A percentile compares a stretch with the other conserved stretches of the same genome.
These are phyloP conservation scores for Caerostris darwini DNA, from an alignment of 1,140 invertebrate species.

Conservation along the genomic window DNA sequence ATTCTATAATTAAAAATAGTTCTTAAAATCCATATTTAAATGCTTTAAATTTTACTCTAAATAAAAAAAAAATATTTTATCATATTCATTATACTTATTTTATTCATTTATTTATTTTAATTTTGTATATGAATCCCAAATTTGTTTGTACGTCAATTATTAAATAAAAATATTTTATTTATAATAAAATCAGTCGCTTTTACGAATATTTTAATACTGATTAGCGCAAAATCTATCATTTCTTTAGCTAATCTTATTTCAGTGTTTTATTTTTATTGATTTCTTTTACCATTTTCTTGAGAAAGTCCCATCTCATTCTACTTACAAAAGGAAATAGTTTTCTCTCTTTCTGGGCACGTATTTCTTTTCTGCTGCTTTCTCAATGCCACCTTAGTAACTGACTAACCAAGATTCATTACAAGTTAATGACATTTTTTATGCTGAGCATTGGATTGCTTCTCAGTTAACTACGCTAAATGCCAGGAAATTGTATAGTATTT, in stretches of 20 bases:
- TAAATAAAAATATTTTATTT: too few relatives aligned
- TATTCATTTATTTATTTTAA: too few relatives aligned
- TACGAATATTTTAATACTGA: neutral
- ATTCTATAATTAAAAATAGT: too few relatives aligned
- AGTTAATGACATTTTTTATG: slow-evolving; percentile 45
- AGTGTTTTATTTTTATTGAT: neutral
- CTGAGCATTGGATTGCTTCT: neutral
- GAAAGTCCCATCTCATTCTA: neutral
- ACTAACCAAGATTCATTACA: neutral
- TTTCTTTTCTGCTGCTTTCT: neutral
- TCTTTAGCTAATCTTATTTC: neutral
- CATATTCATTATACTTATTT: too few relatives aligned
- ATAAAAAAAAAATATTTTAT: too few relatives aligned
- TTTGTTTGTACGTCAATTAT: too few relatives aligned
- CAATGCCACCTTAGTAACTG: neutral
- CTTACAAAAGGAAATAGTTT: slow-evolving; percentile 31
- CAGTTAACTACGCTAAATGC: neutral
- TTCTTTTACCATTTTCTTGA: neutral
- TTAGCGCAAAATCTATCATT: neutral
- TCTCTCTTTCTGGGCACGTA: neutral
- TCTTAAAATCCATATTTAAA: too few relatives aligned
- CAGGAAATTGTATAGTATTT: neutral
- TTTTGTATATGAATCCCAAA: too few relatives aligned
- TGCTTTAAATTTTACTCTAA: too few relatives aligned
- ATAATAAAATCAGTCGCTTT: too few relatives aligned